phyloP scores from a whole-genome alignment of 2,888 invertebrate species.

The Volucella inflata region DNA sequence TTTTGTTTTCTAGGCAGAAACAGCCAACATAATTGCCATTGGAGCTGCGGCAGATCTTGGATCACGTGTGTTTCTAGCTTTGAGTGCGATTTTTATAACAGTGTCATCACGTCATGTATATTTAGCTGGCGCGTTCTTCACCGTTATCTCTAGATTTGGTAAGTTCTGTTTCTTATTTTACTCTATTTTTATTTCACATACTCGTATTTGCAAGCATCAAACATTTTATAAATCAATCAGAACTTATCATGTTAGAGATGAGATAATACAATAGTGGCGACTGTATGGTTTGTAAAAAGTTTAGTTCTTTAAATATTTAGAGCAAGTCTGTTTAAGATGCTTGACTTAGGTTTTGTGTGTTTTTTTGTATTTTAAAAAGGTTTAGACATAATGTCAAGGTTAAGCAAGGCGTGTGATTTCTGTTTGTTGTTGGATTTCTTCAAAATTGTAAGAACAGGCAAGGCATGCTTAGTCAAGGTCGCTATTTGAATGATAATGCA shows the following conservation, averaged over 20 bases:
- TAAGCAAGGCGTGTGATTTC: too few species aligned
- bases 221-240: slow-evolving; percentile 35
- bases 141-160: slow-evolving; percentile 89
- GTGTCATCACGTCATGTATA: slow-evolving; percentile 88
- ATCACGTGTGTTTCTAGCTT: slow-evolving; percentile 87
- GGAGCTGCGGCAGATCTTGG: slow-evolving; percentile 88
- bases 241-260: not conserved
- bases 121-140: slow-evolving; percentile 87
- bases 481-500: too few species aligned
- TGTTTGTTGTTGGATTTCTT: too few species aligned
- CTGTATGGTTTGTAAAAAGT: too few species aligned
- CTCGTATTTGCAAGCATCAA: slow-evolving; percentile 27
- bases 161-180: slow-evolving; percentile 78
- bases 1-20: slow-evolving; percentile 84
- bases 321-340: too few species aligned
- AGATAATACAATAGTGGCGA: too few species aligned
- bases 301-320: too few species aligned
- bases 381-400: too few species aligned
- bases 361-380: too few species aligned
- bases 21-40: slow-evolving; percentile 88
- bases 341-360: too few species aligned
- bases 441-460: too few species aligned
- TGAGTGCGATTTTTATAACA: slow-evolving; percentile 86
- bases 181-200: slow-evolving; percentile 18
- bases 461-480: too few species aligned